Conservation (phyloP, 2,113 vertebrate species). For the Canis aureus region DNA sequence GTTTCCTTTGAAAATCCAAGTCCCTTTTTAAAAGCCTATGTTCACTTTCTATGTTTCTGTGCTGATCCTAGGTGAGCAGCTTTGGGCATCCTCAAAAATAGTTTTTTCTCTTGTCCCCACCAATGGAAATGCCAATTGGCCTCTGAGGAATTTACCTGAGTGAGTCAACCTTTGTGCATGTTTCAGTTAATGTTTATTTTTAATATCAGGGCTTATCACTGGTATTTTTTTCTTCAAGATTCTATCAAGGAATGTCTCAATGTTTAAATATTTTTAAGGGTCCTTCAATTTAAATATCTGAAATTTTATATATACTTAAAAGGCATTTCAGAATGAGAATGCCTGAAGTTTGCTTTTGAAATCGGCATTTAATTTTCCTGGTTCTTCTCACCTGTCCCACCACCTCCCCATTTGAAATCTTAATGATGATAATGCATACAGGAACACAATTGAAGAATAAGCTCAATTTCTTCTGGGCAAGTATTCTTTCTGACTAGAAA, state of each 20-base stretch:
- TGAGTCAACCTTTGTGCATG: neutral
- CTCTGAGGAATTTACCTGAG: neutral
- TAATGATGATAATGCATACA: neutral
- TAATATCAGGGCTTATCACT: slow-evolving; percentile 20
- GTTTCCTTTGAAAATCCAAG: neutral
- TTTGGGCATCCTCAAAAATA: neutral
- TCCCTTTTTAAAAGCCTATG: neutral
- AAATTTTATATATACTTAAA: neutral
- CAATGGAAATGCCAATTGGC: neutral
- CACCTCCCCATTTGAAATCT: neutral
- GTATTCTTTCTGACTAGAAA: neutral
- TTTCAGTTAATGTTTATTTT: slow-evolving; percentile 40
- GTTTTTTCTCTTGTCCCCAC: neutral
- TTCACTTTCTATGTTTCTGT: neutral
- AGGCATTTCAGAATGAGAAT: neutral
- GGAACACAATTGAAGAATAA: neutral
- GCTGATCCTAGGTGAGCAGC: neutral
- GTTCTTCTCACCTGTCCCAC: neutral
- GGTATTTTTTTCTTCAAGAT: slow-evolving; percentile 58
- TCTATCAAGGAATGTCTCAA: slow-evolving; percentile 6
- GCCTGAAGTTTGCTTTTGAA: neutral
- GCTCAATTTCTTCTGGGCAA: neutral
- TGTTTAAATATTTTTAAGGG: slow-evolving; percentile 18
- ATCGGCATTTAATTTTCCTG: neutral
- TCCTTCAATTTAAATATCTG: neutral